phyloP scores from a whole-genome alignment of 2,113 vertebrate genomes.

The Anhinga rufa region DNA sequence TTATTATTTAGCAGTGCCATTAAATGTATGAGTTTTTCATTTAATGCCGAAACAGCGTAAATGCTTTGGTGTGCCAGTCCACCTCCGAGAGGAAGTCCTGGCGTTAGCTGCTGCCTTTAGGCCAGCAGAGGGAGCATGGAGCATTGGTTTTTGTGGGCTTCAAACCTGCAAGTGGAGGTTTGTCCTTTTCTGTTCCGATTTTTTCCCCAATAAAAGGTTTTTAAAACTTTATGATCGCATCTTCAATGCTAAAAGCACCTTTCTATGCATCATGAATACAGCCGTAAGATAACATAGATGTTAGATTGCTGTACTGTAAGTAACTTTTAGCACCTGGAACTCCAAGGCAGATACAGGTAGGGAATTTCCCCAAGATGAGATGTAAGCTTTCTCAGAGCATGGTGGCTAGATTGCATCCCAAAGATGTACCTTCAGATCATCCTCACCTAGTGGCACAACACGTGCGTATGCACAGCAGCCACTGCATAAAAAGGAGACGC shows the following conservation, averaged over 20 bases:
- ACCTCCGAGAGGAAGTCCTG: neutral
- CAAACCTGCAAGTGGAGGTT: neutral
- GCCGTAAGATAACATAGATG: neutral
- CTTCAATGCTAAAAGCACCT: neutral
- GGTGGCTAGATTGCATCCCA: neutral
- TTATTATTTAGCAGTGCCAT: neutral
- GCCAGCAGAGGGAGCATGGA: slow-evolving; percentile 74
- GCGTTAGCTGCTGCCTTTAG: neutral
- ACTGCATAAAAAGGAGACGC: neutral
- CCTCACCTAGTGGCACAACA: neutral
- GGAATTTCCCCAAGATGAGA: neutral
- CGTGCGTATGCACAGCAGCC: neutral
- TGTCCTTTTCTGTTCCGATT: neutral
- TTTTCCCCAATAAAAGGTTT: neutral
- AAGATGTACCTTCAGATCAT: neutral
- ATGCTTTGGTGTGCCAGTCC: neutral
- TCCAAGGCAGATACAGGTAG: neutral
- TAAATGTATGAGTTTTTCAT: neutral
- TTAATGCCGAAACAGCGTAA: neutral
- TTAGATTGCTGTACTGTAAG: neutral
- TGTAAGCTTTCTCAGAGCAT: rapidly evolving
- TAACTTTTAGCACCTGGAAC: neutral
- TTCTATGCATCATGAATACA: neutral
- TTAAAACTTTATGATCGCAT: neutral
- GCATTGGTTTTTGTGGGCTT: slow-evolving; percentile 7